Conservation (phyloP, 2,797 vertebrate species). For the Sternarchorhynchus goeldii region DNA sequence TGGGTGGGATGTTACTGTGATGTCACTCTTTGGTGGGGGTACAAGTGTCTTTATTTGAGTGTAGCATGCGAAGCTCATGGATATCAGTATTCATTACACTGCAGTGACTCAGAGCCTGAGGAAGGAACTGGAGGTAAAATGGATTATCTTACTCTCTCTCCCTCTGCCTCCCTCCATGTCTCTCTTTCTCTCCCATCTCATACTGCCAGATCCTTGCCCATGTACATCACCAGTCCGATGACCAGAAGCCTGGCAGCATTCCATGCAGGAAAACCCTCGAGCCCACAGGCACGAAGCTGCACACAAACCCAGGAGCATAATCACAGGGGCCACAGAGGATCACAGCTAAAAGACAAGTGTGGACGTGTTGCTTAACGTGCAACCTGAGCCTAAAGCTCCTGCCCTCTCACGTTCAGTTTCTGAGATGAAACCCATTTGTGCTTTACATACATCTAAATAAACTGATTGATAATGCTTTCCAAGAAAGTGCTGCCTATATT, state of each 20-base stretch:
- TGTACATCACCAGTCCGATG: slow-evolving; percentile 3
- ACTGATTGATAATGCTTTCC: slow-evolving; percentile 11
- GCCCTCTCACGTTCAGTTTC: background rate
- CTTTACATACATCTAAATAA: background rate
- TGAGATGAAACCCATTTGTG: too few relatives aligned
- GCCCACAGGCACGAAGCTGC: slow-evolving; percentile 29
- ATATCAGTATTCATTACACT: slow-evolving; percentile 33
- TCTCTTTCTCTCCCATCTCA: background rate
- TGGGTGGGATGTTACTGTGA: background rate
- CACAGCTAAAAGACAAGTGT: background rate
- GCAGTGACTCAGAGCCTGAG: slow-evolving; percentile 40
- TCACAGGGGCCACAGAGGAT: slow-evolving; percentile 29
- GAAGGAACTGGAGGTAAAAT: slow-evolving; percentile 8
- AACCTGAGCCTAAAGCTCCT: background rate
- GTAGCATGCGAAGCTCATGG: slow-evolving; percentile 22
- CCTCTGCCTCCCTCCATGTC: background rate
- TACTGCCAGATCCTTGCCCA: slow-evolving; percentile 27
- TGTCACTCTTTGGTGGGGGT: slow-evolving; percentile 1
- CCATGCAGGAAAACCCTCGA: slow-evolving; percentile 42
- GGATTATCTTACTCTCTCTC: slow-evolving; percentile 25
- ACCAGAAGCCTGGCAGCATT: slow-evolving; percentile 27
- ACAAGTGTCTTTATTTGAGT: slow-evolving; percentile 32
- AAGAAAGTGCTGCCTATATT: background rate
- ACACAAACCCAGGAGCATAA: slow-evolving; percentile 26
- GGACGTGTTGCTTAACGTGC: background rate